Evolutionary conservation across 2,888 invertebrate species (phyloP).

Genomic region (Lamellibrachia columna): DNA sequence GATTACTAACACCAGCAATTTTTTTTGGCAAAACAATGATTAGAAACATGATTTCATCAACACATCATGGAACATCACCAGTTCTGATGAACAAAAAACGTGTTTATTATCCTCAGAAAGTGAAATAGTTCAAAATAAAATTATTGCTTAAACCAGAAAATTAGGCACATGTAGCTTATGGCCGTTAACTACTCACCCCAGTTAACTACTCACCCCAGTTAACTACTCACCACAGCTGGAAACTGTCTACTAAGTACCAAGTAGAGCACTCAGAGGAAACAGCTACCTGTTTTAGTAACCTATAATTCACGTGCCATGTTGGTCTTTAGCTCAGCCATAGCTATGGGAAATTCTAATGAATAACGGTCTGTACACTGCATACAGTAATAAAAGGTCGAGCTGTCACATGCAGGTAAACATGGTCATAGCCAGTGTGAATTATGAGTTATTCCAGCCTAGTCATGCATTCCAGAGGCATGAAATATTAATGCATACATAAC

Average conservation of each 20-base stretch:
- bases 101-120: not conserved
- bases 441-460: not conserved
- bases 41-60: not conserved
- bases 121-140: not conserved
- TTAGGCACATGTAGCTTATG: not conserved
- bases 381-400: not conserved
- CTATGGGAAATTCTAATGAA: slow-evolving; percentile 9
- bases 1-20: too few species aligned
- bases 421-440: not conserved
- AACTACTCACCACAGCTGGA: not conserved
- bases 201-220: not conserved
- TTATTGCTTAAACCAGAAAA: not conserved
- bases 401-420: not conserved
- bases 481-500: not conserved
- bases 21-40: too few species aligned
- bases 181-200: not conserved
- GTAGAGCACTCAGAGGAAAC: not conserved
- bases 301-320: slow-evolving; percentile 1
- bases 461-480: not conserved
- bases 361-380: not conserved
- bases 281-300: not conserved
- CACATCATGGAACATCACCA: not conserved
- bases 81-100: not conserved
- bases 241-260: not conserved
- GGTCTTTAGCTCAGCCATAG: not conserved